Percentiles rank a stretch among this genome's conserved stretches.
Evolutionary conservation across 30 jellyfish, hydroid and myxozoan species (phyloP).

Genomic region (Cassiopea xamachana): DNA sequence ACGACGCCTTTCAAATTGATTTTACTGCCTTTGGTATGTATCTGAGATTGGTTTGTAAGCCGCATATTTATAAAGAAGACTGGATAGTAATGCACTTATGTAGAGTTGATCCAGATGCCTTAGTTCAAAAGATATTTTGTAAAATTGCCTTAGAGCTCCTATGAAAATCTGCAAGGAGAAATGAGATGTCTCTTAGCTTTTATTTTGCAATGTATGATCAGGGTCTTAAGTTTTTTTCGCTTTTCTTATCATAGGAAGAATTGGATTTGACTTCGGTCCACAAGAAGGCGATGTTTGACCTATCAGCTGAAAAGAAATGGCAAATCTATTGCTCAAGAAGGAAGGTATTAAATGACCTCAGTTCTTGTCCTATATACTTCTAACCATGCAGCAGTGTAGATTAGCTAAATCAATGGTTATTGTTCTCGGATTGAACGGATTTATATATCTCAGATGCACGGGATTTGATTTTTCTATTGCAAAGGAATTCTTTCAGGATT

Average conservation of each 20-base stretch:
- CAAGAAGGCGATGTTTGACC: conserved; percentile 95
- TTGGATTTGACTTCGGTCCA: conserved; percentile 95
- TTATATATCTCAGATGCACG: neutral
- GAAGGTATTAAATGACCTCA: conserved; percentile 57
- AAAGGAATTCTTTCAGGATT: neutral
- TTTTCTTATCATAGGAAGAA: conserved; percentile 77
- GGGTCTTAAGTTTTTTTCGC: neutral
- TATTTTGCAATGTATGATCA: neutral
- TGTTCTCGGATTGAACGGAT: neutral
- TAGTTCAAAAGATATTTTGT: conserved; percentile 3
- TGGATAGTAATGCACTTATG: neutral
- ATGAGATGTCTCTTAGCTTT: neutral
- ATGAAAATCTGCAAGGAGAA: neutral
- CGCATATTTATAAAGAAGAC: neutral
- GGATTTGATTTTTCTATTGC: neutral
- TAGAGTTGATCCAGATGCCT: conserved; percentile 10
- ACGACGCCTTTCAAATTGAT: conserved; percentile 19
- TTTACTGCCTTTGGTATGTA: neutral
- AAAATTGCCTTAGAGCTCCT: neutral
- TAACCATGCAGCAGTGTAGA: neutral
- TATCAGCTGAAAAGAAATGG: conserved; percentile 96
- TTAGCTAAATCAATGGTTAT: conserved; percentile 6
- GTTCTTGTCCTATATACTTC: neutral
- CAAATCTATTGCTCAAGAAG: conserved; percentile 93
- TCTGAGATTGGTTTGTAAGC: neutral